Evolutionary conservation across 1,140 invertebrate species (phyloP).

Genomic region (Linepithema humile): DNA sequence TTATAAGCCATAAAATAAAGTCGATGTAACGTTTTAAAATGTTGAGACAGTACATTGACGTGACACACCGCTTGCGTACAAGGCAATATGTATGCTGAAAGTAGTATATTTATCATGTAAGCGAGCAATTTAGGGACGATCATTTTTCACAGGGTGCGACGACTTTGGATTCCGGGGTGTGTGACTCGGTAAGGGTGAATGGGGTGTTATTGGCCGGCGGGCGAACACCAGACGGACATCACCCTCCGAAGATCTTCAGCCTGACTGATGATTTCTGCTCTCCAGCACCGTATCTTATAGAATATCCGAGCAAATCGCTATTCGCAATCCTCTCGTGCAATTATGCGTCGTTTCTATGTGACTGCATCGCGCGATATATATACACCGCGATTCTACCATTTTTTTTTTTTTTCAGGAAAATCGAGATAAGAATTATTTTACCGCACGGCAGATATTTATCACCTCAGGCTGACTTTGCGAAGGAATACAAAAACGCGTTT

Average conservation of each 20-base stretch:
- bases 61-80: slow-evolving; percentile 35
- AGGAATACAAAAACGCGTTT: background rate
- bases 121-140: slow-evolving; percentile 84
- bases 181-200: slow-evolving; percentile 53
- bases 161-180: slow-evolving; percentile 76
- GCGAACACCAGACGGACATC: slow-evolving; percentile 82
- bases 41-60: background rate
- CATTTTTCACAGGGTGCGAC: slow-evolving; percentile 83
- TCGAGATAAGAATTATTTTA: background rate
- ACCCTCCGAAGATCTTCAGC: slow-evolving; percentile 73
- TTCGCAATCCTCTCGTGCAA: slow-evolving; percentile 34
- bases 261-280: slow-evolving; percentile 82
- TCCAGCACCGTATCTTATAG: slow-evolving; percentile 43
- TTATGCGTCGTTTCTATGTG: slow-evolving; percentile 37
- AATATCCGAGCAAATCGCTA: background rate
- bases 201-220: slow-evolving; percentile 82
- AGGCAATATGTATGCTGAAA: slow-evolving; percentile 66
- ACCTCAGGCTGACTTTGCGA: background rate
- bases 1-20: background rate
- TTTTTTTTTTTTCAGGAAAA: background rate
- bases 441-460: background rate
- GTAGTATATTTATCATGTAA: slow-evolving; percentile 84
- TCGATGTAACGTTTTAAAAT: slow-evolving; percentile 19
- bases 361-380: background rate
- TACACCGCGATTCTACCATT: background rate